phyloP scores from a whole-genome alignment of 2,113 vertebrate genomes.

The sheep (Ovis aries) region DNA sequence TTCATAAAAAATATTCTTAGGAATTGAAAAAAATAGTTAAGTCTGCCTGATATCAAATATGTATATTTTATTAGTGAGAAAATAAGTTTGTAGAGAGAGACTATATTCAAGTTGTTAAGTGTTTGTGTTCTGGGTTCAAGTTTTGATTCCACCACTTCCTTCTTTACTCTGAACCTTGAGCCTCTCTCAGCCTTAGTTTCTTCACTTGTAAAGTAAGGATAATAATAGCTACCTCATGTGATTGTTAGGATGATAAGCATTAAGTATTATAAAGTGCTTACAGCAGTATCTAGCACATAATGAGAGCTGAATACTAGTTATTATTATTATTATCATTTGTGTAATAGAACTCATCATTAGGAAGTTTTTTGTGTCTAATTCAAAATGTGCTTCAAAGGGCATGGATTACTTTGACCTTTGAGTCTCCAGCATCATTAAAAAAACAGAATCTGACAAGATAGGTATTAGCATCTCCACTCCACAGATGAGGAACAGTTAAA shows the following conservation, averaged over 20 bases:
- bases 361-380: neutral
- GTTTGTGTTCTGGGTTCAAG: neutral
- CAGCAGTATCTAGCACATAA: neutral
- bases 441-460: neutral
- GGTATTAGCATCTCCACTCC: neutral
- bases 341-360: neutral
- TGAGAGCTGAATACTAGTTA: neutral
- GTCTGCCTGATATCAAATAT: neutral
- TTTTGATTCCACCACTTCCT: neutral
- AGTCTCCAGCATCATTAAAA: neutral
- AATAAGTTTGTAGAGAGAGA: neutral
- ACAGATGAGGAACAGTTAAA: neutral
- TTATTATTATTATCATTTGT: neutral
- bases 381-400: neutral
- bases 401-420: neutral
- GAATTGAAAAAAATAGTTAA: conserved; percentile 15
- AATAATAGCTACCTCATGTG: neutral
- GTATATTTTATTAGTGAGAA: neutral
- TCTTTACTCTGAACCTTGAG: neutral
- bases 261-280: neutral
- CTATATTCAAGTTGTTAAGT: neutral
- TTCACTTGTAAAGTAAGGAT: neutral
- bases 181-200: neutral
- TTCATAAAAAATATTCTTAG: conserved; percentile 5
- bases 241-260: neutral